These are phyloP conservation scores for Chrysochloris asiatica DNA, from an alignment of 2,113 vertebrate genomes.

Conservation along the genomic window DNA sequence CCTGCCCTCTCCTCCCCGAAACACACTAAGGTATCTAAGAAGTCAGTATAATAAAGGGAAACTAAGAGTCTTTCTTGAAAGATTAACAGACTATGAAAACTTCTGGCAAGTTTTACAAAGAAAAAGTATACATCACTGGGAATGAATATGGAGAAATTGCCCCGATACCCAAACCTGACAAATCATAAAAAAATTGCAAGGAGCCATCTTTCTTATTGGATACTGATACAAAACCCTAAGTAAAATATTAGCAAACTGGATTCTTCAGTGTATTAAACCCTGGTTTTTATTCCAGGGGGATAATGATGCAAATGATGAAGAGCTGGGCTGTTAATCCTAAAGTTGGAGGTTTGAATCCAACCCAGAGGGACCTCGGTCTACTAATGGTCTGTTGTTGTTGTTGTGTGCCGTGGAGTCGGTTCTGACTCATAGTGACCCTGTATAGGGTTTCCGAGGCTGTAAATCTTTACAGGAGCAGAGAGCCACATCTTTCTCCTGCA, in stretches of 20 bases:
- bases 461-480: too few relatives aligned
- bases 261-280: neutral
- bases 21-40: neutral
- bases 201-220: neutral
- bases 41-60: neutral
- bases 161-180: neutral
- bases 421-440: too few relatives aligned
- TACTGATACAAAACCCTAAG: neutral
- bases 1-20: too few relatives aligned
- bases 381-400: too few relatives aligned
- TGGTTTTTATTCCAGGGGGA: neutral
- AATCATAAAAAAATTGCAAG: neutral
- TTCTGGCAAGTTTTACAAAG: neutral
- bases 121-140: neutral
- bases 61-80: neutral
- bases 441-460: too few relatives aligned
- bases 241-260: neutral
- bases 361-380: too few relatives aligned
- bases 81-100: neutral
- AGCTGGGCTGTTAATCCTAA: too few relatives aligned
- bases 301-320: too few relatives aligned
- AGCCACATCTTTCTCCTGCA: too few relatives aligned
- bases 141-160: neutral
- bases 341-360: too few relatives aligned
- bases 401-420: too few relatives aligned